Evolutionary conservation across 92 coral and sea anemone species (phyloP), one percentile per base, ranked within the genome.

Genomic region (Epizoanthus rinbou): DNA sequence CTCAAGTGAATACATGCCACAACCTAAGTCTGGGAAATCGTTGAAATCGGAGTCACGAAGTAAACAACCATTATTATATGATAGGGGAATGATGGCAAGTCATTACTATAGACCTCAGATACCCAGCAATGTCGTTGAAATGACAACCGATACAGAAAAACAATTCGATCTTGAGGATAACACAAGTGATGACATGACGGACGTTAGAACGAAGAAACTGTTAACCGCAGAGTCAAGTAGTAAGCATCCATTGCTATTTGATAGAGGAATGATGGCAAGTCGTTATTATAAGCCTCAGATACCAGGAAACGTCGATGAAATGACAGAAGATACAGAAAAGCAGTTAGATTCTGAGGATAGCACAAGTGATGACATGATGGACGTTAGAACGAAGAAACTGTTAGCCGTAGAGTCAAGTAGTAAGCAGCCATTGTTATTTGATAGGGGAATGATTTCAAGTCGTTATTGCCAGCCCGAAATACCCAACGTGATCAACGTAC

Each of bases 191-290:
- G 8, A 5, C 45, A 25, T 75, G 6, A 75, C 52, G 43, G 43
- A 37, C 31, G 2, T 28, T 28, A 28, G 31, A 28, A 28, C 31
- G 2, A 28, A 28, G 31, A 16, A 15, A 17, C 13, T 75, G 25
- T 57, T 54, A 65, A 54, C 8, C 13, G 3, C 43, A 54, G 43
- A 74, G 8, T 22, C 39, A 74, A 22, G n/a, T n/a, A 15, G 43
- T 41, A 25, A 5, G 17, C 25, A 43, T 13, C 22, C 22, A 9
- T 17, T 15, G 8, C 7, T 57, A 18, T 57, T 74, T 28, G 67
- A 57, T 31, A 58, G 65, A 7, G 54, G 67, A 37, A 75, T 75
- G 81, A 75, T 75, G 81, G 54, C 68, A 9, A 75, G 81, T 22
- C n/a, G 33, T 57, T 58, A n/a, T 58, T 33, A 17, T 53, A 33